Conservation (phyloP, 2,888 invertebrate genomes). For the Chloroclysta siterata region DNA sequence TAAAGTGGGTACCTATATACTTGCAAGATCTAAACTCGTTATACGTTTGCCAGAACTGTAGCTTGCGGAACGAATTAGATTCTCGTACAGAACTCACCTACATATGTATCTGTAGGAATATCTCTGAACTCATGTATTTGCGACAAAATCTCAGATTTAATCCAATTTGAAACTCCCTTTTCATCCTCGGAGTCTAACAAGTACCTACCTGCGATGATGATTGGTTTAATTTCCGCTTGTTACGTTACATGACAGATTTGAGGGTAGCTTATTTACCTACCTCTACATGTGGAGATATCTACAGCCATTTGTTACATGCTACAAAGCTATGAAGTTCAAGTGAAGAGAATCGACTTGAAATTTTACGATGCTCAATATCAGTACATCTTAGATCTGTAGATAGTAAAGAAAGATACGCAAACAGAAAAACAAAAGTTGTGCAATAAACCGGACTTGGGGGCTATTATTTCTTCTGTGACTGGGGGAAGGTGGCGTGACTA, state of each 20-base stretch:
- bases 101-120: slow-evolving; percentile 4
- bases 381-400: neutral
- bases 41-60: slow-evolving; percentile 58
- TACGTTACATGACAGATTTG: neutral
- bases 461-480: slow-evolving; percentile 19
- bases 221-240: neutral
- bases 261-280: slow-evolving; percentile 1
- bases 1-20: neutral
- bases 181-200: neutral
- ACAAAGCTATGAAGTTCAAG: no score
- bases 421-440: slow-evolving; percentile 29
- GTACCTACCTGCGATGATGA: slow-evolving; percentile 1
- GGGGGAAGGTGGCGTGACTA: slow-evolving; percentile 64
- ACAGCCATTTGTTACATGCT: no score
- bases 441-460: slow-evolving; percentile 42
- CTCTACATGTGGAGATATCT: no score
- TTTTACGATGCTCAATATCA: neutral
- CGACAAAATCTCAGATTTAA: slow-evolving; percentile 34
- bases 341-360: neutral
- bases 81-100: slow-evolving; percentile 30
- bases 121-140: slow-evolving; percentile 1
- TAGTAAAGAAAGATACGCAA: neutral
- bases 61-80: slow-evolving; percentile 69
- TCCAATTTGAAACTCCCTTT: slow-evolving; percentile 25
- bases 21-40: slow-evolving; percentile 60